phyloP scores from a whole-genome alignment of 2,888 invertebrate genomes.

The Marasmarcha lunaedactyla region DNA sequence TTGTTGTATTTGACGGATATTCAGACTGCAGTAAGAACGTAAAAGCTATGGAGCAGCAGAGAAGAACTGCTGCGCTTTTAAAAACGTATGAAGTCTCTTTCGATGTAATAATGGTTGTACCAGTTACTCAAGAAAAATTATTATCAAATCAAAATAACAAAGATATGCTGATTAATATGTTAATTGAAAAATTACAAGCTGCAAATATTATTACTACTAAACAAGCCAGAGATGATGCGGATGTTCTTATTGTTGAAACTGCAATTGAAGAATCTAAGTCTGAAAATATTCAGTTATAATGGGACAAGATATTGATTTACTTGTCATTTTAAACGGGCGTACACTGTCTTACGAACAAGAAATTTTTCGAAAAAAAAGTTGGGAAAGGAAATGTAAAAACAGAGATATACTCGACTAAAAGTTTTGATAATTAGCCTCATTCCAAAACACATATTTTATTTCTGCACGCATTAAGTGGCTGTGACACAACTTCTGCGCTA shows the following conservation, averaged over 20 bases:
- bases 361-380: constrained; percentile 31
- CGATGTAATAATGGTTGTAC: constrained; percentile 22
- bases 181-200: constrained; percentile 27
- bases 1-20: constrained; percentile 29
- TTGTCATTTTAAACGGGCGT: constrained; percentile 31
- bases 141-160: constrained; percentile 19
- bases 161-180: constrained; percentile 23
- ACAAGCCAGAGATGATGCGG: constrained; percentile 31
- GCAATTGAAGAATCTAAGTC: constrained; percentile 22
- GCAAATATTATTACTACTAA: constrained; percentile 30
- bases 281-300: constrained; percentile 23
- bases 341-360: constrained; percentile 21
- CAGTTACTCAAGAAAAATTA: constrained; percentile 17
- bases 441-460: no score
- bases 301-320: constrained; percentile 33
- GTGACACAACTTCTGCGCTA: constrained; percentile 22
- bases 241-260: constrained; percentile 32
- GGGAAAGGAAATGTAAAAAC: no score
- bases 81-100: constrained; percentile 30
- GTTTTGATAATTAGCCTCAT: constrained; percentile 26
- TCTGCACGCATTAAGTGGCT: no score
- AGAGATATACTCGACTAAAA: constrained; percentile 27
- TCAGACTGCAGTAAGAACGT: constrained; percentile 27
- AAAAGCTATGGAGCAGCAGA: constrained; percentile 30
- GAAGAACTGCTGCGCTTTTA: constrained; percentile 31